A percentile compares a stretch with the other conserved stretches of the same genome.
Conservation (phyloP, 1,140 invertebrate genomes). For the Eriosoma lanigerum region DNA sequence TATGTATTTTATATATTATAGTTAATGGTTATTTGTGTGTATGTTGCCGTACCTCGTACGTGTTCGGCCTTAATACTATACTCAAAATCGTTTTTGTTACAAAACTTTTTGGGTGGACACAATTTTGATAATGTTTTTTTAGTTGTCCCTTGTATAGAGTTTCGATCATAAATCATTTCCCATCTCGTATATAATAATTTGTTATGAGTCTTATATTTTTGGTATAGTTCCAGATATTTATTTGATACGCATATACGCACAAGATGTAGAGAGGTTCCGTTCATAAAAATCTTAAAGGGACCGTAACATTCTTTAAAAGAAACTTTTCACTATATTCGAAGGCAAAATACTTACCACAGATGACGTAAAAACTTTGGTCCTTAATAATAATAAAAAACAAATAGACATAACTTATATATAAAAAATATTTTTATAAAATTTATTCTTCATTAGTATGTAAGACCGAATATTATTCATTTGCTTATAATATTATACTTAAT, state of each 20-base stretch:
- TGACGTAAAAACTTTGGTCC: slow-evolving; percentile 1
- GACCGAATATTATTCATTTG: neutral
- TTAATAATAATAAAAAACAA: neutral
- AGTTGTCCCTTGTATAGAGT: neutral
- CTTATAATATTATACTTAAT: neutral
- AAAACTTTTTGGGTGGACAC: slow-evolving; percentile 21
- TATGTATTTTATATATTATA: too few relatives aligned
- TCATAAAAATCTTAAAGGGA: slow-evolving; percentile 21
- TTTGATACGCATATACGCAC: slow-evolving; percentile 1
- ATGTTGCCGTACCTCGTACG: too few relatives aligned
- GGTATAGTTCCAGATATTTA: slow-evolving; percentile 20
- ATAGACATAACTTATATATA: neutral
- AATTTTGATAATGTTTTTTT: slow-evolving; percentile 43
- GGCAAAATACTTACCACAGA: neutral
- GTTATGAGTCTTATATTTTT: slow-evolving; percentile 10
- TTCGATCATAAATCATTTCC: slow-evolving; percentile 45
- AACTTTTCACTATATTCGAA: neutral
- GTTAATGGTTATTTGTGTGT: neutral
- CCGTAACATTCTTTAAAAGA: neutral
- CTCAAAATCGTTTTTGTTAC: slow-evolving; percentile 7
- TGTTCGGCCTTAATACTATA: too few relatives aligned
- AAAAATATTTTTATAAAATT: neutral
- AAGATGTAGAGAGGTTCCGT: slow-evolving; percentile 17
- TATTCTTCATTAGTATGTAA: neutral
- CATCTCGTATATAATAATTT: slow-evolving; percentile 25